Evolutionary conservation across 23 tunicate species (phyloP).

Genomic region (Diplosoma virens): DNA sequence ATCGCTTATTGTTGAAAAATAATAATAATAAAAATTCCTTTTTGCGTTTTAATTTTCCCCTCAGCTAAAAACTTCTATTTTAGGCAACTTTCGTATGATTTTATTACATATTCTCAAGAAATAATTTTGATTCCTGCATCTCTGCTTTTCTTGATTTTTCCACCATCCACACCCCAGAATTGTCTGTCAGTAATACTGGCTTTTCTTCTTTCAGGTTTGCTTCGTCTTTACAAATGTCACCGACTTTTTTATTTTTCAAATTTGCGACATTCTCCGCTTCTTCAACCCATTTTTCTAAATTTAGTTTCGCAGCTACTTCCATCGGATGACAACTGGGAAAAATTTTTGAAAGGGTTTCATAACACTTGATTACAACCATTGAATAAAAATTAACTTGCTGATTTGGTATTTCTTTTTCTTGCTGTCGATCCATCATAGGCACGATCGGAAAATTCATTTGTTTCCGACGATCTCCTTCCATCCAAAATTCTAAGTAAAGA

Average conservation of each 20-base stretch:
- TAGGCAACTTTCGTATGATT: background rate
- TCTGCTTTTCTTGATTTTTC: conserved; percentile 1
- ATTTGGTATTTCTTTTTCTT: conserved; percentile 44
- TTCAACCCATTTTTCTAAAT: conserved; percentile 66
- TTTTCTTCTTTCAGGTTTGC: background rate
- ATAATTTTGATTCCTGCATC: too few relatives aligned
- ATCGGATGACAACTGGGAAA: conserved; percentile 56
- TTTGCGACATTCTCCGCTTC: conserved; percentile 45
- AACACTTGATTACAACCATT: conserved; percentile 61
- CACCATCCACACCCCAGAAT: conserved; percentile 14
- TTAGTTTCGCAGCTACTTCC: conserved; percentile 37
- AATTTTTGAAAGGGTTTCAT: conserved; percentile 56
- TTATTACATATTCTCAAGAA: background rate
- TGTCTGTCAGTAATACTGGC: background rate
- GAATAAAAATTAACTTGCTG: conserved; percentile 84
- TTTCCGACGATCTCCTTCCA: conserved; percentile 73
- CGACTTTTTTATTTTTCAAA: conserved; percentile 24
- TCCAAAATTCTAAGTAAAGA: conserved; percentile 71
- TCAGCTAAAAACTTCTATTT: background rate
- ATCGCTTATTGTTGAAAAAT: too few relatives aligned
- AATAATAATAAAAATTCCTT: too few relatives aligned
- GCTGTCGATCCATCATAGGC: conserved; percentile 71
- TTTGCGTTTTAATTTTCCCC: too few relatives aligned
- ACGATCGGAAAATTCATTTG: conserved; percentile 29
- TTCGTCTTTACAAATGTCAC: conserved; percentile 22